phyloP scores from a whole-genome alignment of 1,140 invertebrate species.

The Bactericera cockerelli region DNA sequence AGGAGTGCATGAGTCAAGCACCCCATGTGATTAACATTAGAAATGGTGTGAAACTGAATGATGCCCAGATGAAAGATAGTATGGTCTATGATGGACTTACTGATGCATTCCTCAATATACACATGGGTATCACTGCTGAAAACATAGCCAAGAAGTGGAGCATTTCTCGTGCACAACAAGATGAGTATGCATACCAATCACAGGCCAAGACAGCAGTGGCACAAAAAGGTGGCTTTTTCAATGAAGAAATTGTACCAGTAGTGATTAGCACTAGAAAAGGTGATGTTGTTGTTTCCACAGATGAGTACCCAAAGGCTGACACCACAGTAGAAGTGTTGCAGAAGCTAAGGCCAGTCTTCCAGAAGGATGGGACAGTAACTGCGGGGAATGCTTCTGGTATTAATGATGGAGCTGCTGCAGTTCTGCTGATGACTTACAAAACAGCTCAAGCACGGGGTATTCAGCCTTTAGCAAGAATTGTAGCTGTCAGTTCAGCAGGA shows the following conservation, averaged over 20 bases:
- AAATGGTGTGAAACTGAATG: conserved; percentile 51
- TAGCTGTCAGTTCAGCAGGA: conserved; percentile 46
- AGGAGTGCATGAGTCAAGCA: conserved; percentile 72
- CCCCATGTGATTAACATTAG: conserved; percentile 54
- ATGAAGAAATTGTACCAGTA: conserved; percentile 52
- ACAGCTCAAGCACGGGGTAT: conserved; percentile 35
- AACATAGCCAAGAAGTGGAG: conserved; percentile 56
- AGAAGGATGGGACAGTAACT: conserved; percentile 52
- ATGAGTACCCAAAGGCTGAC: conserved; percentile 50
- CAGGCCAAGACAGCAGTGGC: conserved; percentile 51
- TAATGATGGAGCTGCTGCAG: conserved; percentile 73
- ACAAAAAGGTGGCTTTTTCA: conserved; percentile 45
- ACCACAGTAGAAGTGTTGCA: conserved; percentile 40
- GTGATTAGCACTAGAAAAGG: conserved; percentile 35
- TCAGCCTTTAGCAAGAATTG: conserved; percentile 43
- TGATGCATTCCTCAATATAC: conserved; percentile 59
- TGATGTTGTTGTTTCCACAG: conserved; percentile 31
- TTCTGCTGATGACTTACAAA: conserved; percentile 48
- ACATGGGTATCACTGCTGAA: conserved; percentile 78
- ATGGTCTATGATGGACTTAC: conserved; percentile 63
- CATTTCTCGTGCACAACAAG: conserved; percentile 57
- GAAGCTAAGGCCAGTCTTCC: conserved; percentile 47
- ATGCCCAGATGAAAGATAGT: conserved; percentile 46
- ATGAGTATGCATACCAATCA: conserved; percentile 52
- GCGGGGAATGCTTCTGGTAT: conserved; percentile 66